Evolutionary conservation across 2,113 vertebrate species (phyloP), one percentile per base, ranked within the genome.

Genomic region (Menidia beryllina): DNA sequence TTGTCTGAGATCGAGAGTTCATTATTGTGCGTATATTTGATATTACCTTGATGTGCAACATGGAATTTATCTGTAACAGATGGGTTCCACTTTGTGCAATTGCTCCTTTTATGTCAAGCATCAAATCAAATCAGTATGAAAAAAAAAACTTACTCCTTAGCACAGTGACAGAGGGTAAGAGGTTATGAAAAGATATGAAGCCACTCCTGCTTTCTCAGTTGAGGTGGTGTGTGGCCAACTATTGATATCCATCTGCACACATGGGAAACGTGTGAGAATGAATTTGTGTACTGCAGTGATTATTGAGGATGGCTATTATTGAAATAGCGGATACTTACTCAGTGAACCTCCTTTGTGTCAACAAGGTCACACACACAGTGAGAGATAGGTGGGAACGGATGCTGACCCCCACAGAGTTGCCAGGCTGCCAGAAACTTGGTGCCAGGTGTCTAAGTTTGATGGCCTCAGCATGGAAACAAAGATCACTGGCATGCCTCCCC

Each of bases 371-470:
- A 36, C 69, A 71, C 64, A 72, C 61, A 63, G 41, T 26, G 52
- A 64, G 59, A 64, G 66, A 69, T 24, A 62, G 66, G 61, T 77
- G 76, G 72, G 75, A 85, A 54, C 41, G 73, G 78, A 86, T 89
- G 38, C 67, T 64, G 78, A 66, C 71, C 73, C 79, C 85, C 52
- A 30, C 38, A 47, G 85, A 62, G 72, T 55, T 77, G 65, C 68
- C 72, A 81, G 38, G 43, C 86, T 85, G 87, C 84, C 83, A 84
- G 73, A 82, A 87, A 87, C 77, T 82, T 66, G 72, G 63, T 79
- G 88, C 78, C 89, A 89, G 90, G 87, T 91, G 89, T 88, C 76
- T 72, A 77, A 76, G 81, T 90, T 88, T 89, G 84, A 89, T 81
- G 50, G 72, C 72, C 81, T 75, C 87, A 79, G 67, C 85, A 20